Conservation (phyloP, 2,888 invertebrate species). For the Nebria brevicollis region DNA sequence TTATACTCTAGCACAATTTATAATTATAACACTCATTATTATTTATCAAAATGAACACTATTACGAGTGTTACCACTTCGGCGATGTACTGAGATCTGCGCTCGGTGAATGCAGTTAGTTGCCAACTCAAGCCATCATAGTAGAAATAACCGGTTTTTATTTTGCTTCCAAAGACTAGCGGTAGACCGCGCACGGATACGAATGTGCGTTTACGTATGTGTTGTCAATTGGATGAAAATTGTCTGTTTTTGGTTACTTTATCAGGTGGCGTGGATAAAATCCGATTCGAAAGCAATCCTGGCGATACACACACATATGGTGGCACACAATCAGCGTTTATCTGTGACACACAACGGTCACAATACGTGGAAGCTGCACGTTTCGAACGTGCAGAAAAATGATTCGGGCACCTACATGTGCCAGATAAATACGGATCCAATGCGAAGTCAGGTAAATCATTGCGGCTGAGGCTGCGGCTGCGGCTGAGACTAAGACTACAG, state of each 20-base stretch:
- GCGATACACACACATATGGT: constrained; percentile 92
- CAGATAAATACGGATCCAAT: constrained; percentile 93
- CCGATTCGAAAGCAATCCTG: constrained; percentile 88
- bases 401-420: constrained; percentile 94
- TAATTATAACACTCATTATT: too few species aligned
- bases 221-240: background rate
- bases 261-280: constrained; percentile 93
- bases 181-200: background rate
- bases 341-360: constrained; percentile 91
- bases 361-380: constrained; percentile 94
- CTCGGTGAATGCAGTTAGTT: background rate
- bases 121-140: background rate
- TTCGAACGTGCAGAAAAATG: constrained; percentile 88
- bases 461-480: background rate
- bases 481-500: too few species aligned
- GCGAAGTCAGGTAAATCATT: constrained; percentile 80
- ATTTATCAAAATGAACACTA: too few species aligned
- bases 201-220: background rate
- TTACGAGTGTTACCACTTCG: too few species aligned
- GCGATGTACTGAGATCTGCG: too few species aligned
- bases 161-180: background rate
- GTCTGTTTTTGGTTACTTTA: constrained; percentile 50
- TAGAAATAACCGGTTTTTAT: background rate
- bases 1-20: too few species aligned
- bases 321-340: constrained; percentile 84